A percentile compares a stretch with the other conserved stretches of the same genome.
Conservation (phyloP, 1,140 invertebrate genomes). For the Zophobas morio region DNA sequence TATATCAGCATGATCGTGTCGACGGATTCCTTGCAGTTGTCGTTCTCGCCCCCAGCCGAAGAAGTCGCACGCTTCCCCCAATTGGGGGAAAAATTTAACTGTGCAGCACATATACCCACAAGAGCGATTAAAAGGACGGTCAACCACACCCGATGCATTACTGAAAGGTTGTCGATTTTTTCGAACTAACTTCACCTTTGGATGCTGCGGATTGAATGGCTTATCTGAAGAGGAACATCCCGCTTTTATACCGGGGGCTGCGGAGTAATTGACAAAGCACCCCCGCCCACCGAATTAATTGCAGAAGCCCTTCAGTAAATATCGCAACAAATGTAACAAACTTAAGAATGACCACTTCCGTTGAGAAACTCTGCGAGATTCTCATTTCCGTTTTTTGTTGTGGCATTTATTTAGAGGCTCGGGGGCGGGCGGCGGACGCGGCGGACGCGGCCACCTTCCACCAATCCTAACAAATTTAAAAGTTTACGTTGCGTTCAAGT, state of each 20-base stretch:
- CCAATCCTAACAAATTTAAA: no score
- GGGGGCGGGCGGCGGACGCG: no score
- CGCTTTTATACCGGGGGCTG: constrained; percentile 34
- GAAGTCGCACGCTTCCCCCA: constrained; percentile 61
- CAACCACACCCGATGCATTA: constrained; percentile 50
- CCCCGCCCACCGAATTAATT: constrained; percentile 53
- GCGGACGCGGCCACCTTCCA: no score
- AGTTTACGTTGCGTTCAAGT: not conserved
- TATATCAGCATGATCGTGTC: constrained; percentile 63
- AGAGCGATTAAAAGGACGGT: constrained; percentile 44
- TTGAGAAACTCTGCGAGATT: constrained; percentile 19
- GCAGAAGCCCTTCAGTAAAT: constrained; percentile 54
- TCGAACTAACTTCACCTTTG: constrained; percentile 34
- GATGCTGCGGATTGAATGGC: constrained; percentile 26
- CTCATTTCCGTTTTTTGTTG: not conserved
- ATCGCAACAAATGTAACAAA: constrained; percentile 46
- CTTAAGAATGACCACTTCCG: constrained; percentile 27
- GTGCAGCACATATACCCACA: constrained; percentile 57
- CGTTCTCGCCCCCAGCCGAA: constrained; percentile 46
- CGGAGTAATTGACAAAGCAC: constrained; percentile 44
- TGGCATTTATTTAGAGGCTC: no score
- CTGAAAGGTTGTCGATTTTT: constrained; percentile 31
- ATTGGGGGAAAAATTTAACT: constrained; percentile 62
- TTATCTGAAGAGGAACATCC: constrained; percentile 25
- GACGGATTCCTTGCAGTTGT: constrained; percentile 61